These are phyloP conservation scores for Octodonta nipae DNA, from an alignment of 2,888 invertebrate species.

Conservation along the genomic window DNA sequence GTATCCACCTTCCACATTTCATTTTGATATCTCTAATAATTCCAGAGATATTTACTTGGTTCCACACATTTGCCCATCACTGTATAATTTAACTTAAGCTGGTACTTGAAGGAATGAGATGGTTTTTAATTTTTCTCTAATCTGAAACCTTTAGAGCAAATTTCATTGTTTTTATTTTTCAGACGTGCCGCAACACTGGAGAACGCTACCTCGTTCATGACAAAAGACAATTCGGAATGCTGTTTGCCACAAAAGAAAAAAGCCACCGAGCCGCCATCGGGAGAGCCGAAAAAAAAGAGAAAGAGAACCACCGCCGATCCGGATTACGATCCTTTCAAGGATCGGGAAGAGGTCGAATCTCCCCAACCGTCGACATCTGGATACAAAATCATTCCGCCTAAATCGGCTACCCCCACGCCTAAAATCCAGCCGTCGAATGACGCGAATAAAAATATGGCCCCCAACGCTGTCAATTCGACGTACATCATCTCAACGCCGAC, in stretches of 20 bases:
- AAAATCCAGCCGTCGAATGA: constrained; percentile 1
- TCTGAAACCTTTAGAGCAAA: neutral
- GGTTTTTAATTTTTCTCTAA: neutral
- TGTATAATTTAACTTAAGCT: too few relatives aligned
- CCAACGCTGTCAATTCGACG: too few relatives aligned
- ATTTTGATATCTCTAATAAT: too few relatives aligned
- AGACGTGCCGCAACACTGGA: constrained; percentile 36
- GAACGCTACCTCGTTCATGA: constrained; percentile 30
- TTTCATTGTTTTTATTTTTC: constrained; percentile 12
- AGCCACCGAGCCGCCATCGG: constrained; percentile 8
- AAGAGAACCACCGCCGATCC: constrained; percentile 19
- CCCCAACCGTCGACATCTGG: too few relatives aligned
- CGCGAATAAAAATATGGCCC: constrained; percentile 3
- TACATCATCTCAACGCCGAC: too few relatives aligned
- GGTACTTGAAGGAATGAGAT: too few relatives aligned
- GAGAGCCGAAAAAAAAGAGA: constrained; percentile 15
- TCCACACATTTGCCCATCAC: too few relatives aligned
- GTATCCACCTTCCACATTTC: too few relatives aligned
- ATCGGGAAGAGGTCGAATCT: constrained; percentile 10
- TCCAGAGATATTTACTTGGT: too few relatives aligned
- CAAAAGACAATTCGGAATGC: constrained; percentile 23
- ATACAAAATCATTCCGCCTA: too few relatives aligned
- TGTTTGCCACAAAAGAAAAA: constrained; percentile 29
- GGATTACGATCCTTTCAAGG: constrained; percentile 20
- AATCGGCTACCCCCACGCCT: constrained; percentile 1